Conservation (phyloP, 2,888 invertebrate genomes). For the Nemoura dubitans region DNA sequence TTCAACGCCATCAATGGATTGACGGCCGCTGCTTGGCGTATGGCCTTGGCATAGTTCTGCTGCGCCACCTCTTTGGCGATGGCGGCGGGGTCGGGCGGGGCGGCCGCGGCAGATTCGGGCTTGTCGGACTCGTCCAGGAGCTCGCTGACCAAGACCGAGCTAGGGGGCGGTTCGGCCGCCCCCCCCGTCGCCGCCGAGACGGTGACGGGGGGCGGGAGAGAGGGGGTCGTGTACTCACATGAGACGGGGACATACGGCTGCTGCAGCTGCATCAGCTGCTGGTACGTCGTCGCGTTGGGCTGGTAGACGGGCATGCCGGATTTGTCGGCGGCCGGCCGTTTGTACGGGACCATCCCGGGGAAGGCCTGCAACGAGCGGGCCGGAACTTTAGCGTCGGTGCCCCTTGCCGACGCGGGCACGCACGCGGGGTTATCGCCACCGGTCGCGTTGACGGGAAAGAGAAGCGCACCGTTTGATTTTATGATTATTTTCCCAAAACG, state of each 20-base stretch:
- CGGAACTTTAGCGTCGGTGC: background rate
- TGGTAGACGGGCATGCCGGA: constrained; percentile 96
- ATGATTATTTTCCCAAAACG: background rate
- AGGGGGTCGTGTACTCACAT: constrained; percentile 88
- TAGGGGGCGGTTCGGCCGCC: constrained; percentile 55
- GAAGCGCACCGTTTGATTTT: background rate
- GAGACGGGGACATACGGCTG: constrained; percentile 98
- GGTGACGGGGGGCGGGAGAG: constrained; percentile 53
- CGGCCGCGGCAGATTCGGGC: constrained; percentile 56
- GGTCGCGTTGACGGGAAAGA: too few relatives aligned
- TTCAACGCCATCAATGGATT: constrained; percentile 70
- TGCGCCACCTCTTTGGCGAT: constrained; percentile 84
- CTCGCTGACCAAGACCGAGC: constrained; percentile 27
- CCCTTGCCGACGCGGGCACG: background rate
- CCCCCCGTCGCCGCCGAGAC: constrained; percentile 58
- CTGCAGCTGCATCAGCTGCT: constrained; percentile 90
- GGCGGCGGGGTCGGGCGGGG: constrained; percentile 62
- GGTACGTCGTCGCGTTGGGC: constrained; percentile 88
- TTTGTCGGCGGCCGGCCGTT: constrained; percentile 95
- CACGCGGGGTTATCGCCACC: background rate
- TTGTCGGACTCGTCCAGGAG: constrained; percentile 34
- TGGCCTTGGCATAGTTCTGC: constrained; percentile 81
- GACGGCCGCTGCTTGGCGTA: constrained; percentile 56
- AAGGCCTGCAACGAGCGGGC: constrained; percentile 74
- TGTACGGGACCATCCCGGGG: constrained; percentile 95